phyloP scores from a whole-genome alignment of 1,140 invertebrate genomes.

The Trinorchestia longiramus region DNA sequence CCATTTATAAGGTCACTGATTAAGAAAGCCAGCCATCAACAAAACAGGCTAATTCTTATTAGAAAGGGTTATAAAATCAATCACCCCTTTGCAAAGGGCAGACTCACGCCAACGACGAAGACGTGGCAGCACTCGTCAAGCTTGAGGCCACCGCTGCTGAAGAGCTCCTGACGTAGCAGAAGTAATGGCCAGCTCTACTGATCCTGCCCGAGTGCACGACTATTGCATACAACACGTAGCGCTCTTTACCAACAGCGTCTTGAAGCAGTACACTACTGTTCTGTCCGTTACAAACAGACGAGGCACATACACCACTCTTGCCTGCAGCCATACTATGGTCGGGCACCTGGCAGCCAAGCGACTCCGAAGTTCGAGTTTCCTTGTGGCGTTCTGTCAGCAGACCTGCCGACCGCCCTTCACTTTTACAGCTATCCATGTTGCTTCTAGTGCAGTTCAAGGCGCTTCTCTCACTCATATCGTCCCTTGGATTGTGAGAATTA shows the following conservation, averaged over 20 bases:
- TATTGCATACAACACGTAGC: constrained; percentile 82
- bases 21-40: neutral
- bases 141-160: constrained; percentile 59
- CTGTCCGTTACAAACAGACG: neutral
- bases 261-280: neutral
- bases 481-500: neutral
- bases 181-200: constrained; percentile 88
- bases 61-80: neutral
- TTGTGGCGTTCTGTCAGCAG: neutral
- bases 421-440: neutral
- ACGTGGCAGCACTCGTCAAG: neutral
- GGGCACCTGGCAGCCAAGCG: neutral
- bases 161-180: constrained; percentile 79
- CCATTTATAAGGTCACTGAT: too few relatives aligned
- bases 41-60: neutral
- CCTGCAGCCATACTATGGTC: neutral
- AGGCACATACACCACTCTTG: neutral
- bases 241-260: constrained; percentile 60
- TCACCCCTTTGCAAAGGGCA: neutral
- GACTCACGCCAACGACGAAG: neutral
- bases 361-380: neutral
- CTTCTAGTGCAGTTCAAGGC: neutral
- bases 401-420: neutral
- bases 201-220: constrained; percentile 86
- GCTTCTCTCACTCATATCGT: neutral